Evolutionary conservation across 2,797 vertebrate genomes (phyloP).

Genomic region (Sebastes baramenuke): DNA sequence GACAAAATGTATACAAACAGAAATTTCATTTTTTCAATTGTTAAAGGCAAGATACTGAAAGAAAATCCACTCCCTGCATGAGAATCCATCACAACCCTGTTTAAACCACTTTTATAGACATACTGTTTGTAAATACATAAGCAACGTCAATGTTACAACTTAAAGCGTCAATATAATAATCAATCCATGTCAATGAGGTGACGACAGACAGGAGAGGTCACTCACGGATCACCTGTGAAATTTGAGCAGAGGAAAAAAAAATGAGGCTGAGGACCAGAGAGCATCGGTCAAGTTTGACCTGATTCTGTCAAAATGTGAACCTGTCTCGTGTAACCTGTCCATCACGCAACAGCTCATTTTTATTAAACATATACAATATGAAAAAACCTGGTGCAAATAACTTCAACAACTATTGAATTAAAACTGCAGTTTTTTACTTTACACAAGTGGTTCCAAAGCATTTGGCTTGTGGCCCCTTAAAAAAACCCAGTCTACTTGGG

Average conservation of each 20-base stretch:
- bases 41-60: background rate
- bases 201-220: conserved; percentile 9
- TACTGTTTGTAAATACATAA: conserved; percentile 28
- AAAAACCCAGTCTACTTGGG: background rate
- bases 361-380: background rate
- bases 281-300: background rate
- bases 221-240: conserved; percentile 71
- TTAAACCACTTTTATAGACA: conserved; percentile 50
- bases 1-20: conserved; percentile 2
- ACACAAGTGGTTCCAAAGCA: background rate
- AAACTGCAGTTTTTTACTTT: background rate
- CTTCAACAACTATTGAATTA: background rate
- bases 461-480: background rate
- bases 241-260: conserved; percentile 27
- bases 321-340: background rate
- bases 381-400: background rate
- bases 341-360: background rate
- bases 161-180: conserved; percentile 30
- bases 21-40: background rate
- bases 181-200: conserved; percentile 6
- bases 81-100: conserved; percentile 46
- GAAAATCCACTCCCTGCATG: conserved; percentile 17
- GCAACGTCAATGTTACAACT: conserved; percentile 14
- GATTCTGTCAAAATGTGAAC: conserved; percentile 21
- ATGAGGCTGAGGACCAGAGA: background rate